These are phyloP conservation scores for Thalassoma bifasciatum DNA, from an alignment of 2,113 vertebrate genomes.

Conservation along the genomic window DNA sequence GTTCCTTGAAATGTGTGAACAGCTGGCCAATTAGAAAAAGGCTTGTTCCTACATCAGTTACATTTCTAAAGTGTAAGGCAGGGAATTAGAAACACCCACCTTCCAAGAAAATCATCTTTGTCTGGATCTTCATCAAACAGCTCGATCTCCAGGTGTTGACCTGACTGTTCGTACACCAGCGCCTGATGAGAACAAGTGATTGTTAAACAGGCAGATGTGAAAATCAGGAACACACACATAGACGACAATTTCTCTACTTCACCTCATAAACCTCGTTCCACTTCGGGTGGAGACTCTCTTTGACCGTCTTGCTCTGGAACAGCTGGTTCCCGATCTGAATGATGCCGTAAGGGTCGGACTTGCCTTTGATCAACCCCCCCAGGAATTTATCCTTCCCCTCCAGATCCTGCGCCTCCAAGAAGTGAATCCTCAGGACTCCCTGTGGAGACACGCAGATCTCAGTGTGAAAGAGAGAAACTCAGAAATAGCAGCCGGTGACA, in stretches of 20 bases:
- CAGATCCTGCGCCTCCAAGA: constrained; percentile 95
- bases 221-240: too few species aligned
- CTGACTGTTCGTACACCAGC: constrained; percentile 92
- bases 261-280: constrained; percentile 99
- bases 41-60: neutral
- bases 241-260: too few species aligned
- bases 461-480: neutral
- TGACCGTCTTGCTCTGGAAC: constrained; percentile 96
- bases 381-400: constrained; percentile 95
- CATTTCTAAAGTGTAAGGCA: neutral
- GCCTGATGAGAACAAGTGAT: constrained; percentile 81
- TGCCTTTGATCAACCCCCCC: constrained; percentile 94
- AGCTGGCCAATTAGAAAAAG: neutral
- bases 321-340: constrained; percentile 92
- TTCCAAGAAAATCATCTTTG: constrained; percentile 97
- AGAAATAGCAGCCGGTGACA: constrained; percentile 36
- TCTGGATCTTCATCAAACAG: constrained; percentile 98
- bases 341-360: constrained; percentile 96
- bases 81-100: constrained; percentile 76
- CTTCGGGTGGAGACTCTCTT: constrained; percentile 93
- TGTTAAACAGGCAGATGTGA: constrained; percentile 9
- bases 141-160: constrained; percentile 95
- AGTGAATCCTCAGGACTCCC: constrained; percentile 96
- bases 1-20: neutral
- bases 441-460: constrained; percentile 60